These are phyloP conservation scores for Ennomos fuscantarius DNA, from an alignment of 2,888 invertebrate species.

Conservation along the genomic window DNA sequence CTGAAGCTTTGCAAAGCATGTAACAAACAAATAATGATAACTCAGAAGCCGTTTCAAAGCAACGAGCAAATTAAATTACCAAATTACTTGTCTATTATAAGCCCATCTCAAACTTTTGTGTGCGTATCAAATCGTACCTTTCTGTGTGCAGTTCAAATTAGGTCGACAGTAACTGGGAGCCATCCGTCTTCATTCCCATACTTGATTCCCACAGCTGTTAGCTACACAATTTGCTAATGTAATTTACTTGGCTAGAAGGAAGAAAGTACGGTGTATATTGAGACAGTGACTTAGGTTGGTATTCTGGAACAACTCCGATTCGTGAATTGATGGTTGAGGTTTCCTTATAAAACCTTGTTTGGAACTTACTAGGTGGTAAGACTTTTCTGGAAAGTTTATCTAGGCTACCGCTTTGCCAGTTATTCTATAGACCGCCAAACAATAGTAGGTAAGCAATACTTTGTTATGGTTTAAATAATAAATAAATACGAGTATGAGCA, in stretches of 20 bases:
- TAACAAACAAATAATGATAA: no score
- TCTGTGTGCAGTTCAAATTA: conserved; percentile 19
- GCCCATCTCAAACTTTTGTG: conserved; percentile 1
- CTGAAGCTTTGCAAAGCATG: no score
- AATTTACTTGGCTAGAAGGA: conserved; percentile 49
- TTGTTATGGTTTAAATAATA: no score
- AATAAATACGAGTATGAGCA: no score
- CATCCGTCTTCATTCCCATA: conserved; percentile 50
- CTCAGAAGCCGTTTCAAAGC: background rate
- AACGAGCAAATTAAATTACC: conserved; percentile 6
- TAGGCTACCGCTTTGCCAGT: no score
- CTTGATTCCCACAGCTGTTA: conserved; percentile 56
- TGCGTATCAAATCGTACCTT: conserved; percentile 2
- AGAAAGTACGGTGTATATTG: conserved; percentile 11
- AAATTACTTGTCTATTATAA: conserved; percentile 1
- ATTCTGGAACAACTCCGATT: background rate
- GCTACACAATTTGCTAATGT: conserved; percentile 63
- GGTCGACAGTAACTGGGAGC: conserved; percentile 22
- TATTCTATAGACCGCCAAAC: no score
- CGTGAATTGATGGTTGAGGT: no score
- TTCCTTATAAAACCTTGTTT: no score
- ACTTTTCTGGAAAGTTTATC: no score
- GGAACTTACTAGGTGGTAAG: no score
- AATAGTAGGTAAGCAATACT: no score
- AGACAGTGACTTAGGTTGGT: conserved; percentile 9